Percentiles rank a stretch among this genome's conserved stretches.
Conservation (phyloP, 1,140 invertebrate genomes). For the Nebria ingens region DNA sequence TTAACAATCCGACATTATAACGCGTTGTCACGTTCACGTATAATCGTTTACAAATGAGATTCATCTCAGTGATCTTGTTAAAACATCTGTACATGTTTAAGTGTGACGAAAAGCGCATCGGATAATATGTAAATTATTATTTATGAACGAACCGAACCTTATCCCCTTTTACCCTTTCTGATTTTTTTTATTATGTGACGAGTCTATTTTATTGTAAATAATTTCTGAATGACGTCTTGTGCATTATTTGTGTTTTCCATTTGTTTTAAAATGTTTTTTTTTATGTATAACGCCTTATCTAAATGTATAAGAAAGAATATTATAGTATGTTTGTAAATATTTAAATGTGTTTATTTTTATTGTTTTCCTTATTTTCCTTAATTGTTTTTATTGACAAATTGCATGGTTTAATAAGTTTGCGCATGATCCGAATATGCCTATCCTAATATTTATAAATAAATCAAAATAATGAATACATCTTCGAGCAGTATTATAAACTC, state of each 20-base stretch:
- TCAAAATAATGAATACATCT: no score
- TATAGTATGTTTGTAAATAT: background rate
- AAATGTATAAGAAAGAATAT: background rate
- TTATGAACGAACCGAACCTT: no score
- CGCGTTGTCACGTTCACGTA: background rate
- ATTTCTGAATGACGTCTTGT: no score
- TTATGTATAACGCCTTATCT: background rate
- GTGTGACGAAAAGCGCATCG: background rate
- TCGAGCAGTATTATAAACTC: no score
- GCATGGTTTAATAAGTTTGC: no score
- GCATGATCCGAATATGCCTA: no score
- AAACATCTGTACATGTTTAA: background rate
- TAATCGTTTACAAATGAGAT: slow-evolving; percentile 1
- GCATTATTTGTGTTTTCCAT: background rate
- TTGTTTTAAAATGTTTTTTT: background rate
- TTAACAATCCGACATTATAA: background rate
- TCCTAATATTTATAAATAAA: no score
- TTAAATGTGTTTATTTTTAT: background rate
- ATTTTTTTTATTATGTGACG: background rate
- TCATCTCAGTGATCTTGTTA: no score
- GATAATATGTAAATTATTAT: background rate
- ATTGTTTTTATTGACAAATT: slow-evolving; percentile 2
- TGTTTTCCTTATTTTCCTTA: background rate
- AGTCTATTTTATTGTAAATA: no score
- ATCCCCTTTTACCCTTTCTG: no score